Base-by-base conservation (phyloP, 2,797 vertebrate species). In the Cottoperca gobio region DNA sequence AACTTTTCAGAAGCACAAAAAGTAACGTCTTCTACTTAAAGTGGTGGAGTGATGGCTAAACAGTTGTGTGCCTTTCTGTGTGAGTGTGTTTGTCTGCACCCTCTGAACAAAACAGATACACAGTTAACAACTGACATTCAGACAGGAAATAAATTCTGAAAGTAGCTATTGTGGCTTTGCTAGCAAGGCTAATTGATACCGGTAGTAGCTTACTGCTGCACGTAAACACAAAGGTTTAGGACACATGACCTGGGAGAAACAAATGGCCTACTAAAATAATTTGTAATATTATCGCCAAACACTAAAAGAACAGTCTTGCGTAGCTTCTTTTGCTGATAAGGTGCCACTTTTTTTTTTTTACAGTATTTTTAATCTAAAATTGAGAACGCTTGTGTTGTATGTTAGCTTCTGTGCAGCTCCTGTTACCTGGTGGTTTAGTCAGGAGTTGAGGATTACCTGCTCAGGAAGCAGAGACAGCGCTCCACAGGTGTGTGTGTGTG, bases 391-490 rank as follows among this genome's bases (percentile, higher is more conserved):
- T 69, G 42, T 57, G 70, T 23, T 59, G 55, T 42, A 28, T 26
- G 28, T 66, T n/a, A n/a, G 43, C 49, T 54, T 70, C 53, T 63
- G 53, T 33, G 21, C 19, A 63, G 52, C 63, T 67, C 19, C 65
- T 77, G 65, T 78, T 43, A 85, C 68, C 86, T 68, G 76, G 76
- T 83, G 74, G 89, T 91, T 86, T 82, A 88, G 70, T 65, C 59
- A 78, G 70, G 63, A 61, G 73, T 66, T 64, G 66, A 88, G 88
- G 80, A 89, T 91, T 91, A 91, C 68, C 76, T 84, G 85, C 60
- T 77, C 89, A 91, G 90, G 91, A 90, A 92, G 77, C 77, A 72
- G 50, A 73, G 67, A 52, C 75, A 6, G 46, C 64, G 78, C 66
- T 77, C 54, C 35, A 6, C 23, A 28, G 65, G 50, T 70, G 73